Percentiles rank a stretch among this genome's conserved stretches.
These are phyloP conservation scores for Hepsetus odoe DNA, from an alignment of 2,113 vertebrate species.

Conservation along the genomic window DNA sequence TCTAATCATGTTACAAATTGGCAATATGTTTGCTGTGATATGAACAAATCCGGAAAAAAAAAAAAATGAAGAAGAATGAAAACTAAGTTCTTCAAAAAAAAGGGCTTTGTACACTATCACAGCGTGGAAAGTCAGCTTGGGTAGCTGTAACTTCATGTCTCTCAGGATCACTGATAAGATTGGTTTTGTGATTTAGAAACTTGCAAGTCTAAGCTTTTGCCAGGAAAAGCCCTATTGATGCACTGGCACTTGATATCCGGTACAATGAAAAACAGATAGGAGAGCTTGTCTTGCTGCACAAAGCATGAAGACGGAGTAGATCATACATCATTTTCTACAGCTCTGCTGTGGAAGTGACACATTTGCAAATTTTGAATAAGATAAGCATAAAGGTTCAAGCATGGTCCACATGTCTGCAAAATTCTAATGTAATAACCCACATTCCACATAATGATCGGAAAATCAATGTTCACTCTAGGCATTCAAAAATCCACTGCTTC, in stretches of 20 bases:
- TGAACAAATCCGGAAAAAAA: background rate
- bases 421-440: background rate
- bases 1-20: background rate
- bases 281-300: background rate
- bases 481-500: constrained; percentile 23
- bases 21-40: background rate
- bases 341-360: background rate
- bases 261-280: constrained; percentile 2
- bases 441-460: background rate
- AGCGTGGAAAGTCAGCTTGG: background rate
- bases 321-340: background rate
- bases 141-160: background rate
- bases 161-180: background rate
- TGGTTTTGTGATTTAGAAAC: background rate
- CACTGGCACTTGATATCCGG: background rate
- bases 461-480: background rate
- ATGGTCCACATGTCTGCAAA: background rate
- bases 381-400: background rate
- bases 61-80: background rate
- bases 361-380: constrained; percentile 6
- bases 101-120: background rate
- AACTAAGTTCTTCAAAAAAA: background rate
- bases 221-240: background rate
- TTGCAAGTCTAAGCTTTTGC: background rate
- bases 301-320: background rate